A percentile compares a stretch with the other conserved stretches of the same genome.
Conservation (phyloP, 2,888 invertebrate genomes). For the Macaria liturata region DNA sequence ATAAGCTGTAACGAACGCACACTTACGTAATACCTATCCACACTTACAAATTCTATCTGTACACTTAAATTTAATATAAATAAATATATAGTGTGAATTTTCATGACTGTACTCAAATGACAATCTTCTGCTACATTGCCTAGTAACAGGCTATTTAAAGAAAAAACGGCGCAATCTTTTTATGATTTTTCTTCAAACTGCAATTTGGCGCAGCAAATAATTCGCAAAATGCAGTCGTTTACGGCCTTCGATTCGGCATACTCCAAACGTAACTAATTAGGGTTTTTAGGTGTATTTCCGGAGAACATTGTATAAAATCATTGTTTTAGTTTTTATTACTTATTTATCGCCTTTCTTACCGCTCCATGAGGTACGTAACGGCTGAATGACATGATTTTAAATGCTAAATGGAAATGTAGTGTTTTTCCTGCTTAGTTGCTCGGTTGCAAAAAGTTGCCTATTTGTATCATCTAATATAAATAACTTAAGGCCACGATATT, state of each 20-base stretch:
- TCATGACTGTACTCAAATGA: too few species aligned
- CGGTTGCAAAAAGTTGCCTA: slow-evolving; percentile 8
- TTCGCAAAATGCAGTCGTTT: slow-evolving; percentile 25
- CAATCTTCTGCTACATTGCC: too few species aligned
- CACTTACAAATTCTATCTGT: too few species aligned
- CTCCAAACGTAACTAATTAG: slow-evolving; percentile 49
- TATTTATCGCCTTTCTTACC: slow-evolving; percentile 43
- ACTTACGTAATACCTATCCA: too few species aligned
- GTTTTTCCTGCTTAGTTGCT: slow-evolving; percentile 16
- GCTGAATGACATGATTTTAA: slow-evolving; percentile 23
- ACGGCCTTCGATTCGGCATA: slow-evolving; percentile 48
- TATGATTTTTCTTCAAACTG: too few species aligned
- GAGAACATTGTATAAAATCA: slow-evolving; percentile 11
- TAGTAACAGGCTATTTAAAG: too few species aligned
- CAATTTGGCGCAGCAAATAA: neutral
- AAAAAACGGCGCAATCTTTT: too few species aligned
- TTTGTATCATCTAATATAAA: too few species aligned
- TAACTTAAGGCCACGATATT: too few species aligned
- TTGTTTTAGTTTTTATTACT: slow-evolving; percentile 42
- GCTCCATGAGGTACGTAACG: slow-evolving; percentile 39
- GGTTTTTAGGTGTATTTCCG: slow-evolving; percentile 54
- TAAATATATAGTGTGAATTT: too few species aligned
- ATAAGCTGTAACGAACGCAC: too few species aligned
- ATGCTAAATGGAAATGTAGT: slow-evolving; percentile 7
- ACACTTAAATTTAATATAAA: too few species aligned